Percentiles rank a stretch among this genome's conserved stretches.
phyloP scores from a whole-genome alignment of 2,113 vertebrate species.

The Salvator merianae region DNA sequence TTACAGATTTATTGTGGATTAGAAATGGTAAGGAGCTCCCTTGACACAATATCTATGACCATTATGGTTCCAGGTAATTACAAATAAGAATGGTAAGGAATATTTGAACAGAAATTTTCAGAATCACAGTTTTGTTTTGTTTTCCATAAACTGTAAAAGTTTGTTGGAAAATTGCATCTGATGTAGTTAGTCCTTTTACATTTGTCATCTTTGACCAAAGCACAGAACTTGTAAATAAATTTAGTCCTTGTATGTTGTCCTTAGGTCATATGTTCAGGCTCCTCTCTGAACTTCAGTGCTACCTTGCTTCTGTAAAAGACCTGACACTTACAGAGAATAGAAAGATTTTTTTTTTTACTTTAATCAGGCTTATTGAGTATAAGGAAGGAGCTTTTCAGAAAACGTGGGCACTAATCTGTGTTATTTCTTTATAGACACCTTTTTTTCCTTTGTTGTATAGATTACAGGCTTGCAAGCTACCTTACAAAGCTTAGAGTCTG shows the following conservation, averaged over 20 bases:
- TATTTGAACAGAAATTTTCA: too few species aligned
- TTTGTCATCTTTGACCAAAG: not conserved
- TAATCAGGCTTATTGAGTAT: not conserved
- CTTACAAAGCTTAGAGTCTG: conserved; percentile 47
- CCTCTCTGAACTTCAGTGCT: not conserved
- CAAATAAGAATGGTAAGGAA: too few species aligned
- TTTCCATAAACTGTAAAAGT: too few species aligned
- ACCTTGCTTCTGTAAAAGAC: not conserved
- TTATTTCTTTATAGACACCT: not conserved
- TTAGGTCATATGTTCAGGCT: not conserved
- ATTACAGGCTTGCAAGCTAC: conserved; percentile 64
- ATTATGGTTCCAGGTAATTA: too few species aligned
- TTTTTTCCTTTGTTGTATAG: conserved; percentile 50
- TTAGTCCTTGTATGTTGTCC: not conserved
- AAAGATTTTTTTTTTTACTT: not conserved
- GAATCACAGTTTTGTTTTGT: too few species aligned
- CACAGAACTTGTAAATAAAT: not conserved
- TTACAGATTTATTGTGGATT: not conserved
- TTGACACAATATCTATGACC: not conserved
- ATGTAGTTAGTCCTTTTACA: not conserved
- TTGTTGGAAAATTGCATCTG: too few species aligned
- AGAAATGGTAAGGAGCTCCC: not conserved
- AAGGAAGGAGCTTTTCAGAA: not conserved
- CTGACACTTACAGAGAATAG: not conserved
- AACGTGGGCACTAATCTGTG: not conserved